phyloP scores from a whole-genome alignment of 2,888 invertebrate species.

The Dasysyrphus tricinctus region DNA sequence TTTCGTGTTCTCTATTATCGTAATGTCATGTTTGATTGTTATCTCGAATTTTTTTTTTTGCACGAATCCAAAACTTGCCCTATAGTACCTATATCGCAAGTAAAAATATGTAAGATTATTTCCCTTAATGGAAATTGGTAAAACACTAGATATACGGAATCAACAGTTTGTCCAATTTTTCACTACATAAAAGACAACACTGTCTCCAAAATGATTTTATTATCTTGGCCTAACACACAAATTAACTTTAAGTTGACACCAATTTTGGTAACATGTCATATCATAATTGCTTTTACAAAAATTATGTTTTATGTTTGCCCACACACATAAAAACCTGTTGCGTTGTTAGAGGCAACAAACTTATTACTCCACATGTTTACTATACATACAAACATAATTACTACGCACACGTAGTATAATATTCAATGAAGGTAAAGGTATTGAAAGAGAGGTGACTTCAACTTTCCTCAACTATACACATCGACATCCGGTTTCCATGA shows the following conservation, averaged over 20 bases:
- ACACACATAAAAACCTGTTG: background rate
- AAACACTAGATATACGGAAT: background rate
- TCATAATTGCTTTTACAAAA: background rate
- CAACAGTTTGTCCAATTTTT: background rate
- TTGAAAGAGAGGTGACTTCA: background rate
- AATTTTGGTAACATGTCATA: background rate
- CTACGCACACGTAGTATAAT: no score
- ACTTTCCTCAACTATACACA: background rate
- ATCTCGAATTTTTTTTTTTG: no score
- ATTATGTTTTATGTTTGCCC: background rate
- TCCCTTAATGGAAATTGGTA: no score
- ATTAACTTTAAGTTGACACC: background rate
- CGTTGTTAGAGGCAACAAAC: background rate
- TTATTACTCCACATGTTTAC: no score
- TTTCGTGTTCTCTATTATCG: no score
- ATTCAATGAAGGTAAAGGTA: no score
- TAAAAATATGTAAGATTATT: no score
- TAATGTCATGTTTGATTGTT: no score
- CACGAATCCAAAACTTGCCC: no score
- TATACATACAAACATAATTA: no score
- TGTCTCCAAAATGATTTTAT: background rate
- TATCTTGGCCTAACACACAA: background rate
- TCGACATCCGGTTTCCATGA: background rate
- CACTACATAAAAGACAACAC: background rate
- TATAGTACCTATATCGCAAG: no score